Evolutionary conservation across 2,113 vertebrate species (phyloP), one percentile per base, ranked within the genome.

Genomic region (Barbus barbus): DNA sequence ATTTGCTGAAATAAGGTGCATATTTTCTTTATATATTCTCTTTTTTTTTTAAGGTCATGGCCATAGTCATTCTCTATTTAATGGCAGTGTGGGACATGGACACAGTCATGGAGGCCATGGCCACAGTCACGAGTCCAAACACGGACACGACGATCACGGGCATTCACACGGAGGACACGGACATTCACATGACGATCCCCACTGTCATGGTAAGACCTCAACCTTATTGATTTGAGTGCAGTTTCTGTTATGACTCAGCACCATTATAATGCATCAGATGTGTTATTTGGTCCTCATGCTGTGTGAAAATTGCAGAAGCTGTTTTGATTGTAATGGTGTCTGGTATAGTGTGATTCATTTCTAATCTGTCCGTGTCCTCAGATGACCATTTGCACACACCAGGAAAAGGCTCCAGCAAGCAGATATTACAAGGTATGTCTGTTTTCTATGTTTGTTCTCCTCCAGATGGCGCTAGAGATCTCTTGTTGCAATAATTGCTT

Each of bases 351-450:
- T 65, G 72, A 56, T 82, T 82, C 11, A 61, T 75, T 78, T 80
- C 36, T 63, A 41, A 61, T 44, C n/a, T 79, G 83, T 73, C 56
- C 38, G 72, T 33, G 83, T 28, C 83, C 88, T 41, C 94, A 98
- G 98, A 95, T 88, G 95, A 96, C 33, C 92, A 91, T 72, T 93
- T 89, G 2, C 92, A 91, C 71, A 93, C 93, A 44, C 93, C 92
- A 41, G 89, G 94, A 73, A 65, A 88, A 89, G 97, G 97, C 82
- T 92, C 97, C 90, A 98, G 94, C 90, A 97, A 96, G 87, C 98
- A 98, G 93, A 99, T 99, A 91, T 95, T 99, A 83, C 96, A 99
- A 95, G 98, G 98, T 99, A 94, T 51, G 91, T n/a, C 74, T 24
- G 36, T 3, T 6, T 60, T 63, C 13, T 26, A 11, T 24, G 11